These are phyloP conservation scores for Dendronephthya gigantea DNA, from an alignment of 64 coral and sea anemone genomes.

Conservation along the genomic window DNA sequence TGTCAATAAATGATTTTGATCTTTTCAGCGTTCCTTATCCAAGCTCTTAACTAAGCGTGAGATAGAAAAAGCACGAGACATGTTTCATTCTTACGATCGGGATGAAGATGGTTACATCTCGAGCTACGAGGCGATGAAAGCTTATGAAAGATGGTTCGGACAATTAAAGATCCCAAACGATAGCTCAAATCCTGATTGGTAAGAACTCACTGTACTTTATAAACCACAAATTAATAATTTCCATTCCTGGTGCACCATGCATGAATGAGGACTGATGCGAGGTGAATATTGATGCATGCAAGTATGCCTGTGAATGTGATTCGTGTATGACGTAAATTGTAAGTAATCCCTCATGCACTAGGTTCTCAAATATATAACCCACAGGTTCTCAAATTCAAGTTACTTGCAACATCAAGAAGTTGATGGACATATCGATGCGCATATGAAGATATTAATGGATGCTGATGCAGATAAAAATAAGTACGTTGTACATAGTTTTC, in stretches of 20 bases:
- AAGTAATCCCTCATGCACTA: no score
- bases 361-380: background rate
- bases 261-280: background rate
- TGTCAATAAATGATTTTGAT: background rate
- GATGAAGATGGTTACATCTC: slow-evolving; percentile 95
- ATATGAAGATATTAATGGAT: slow-evolving; percentile 78
- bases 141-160: slow-evolving; percentile 88
- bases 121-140: slow-evolving; percentile 62
- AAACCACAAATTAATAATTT: no score
- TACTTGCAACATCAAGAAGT: slow-evolving; percentile 52
- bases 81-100: slow-evolving; percentile 88
- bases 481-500: slow-evolving; percentile 15
- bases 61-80: slow-evolving; percentile 79
- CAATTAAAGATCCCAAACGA: slow-evolving; percentile 54
- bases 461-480: slow-evolving; percentile 79
- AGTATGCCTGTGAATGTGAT: no score
- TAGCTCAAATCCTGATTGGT: slow-evolving; percentile 17
- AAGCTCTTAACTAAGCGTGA: slow-evolving; percentile 68
- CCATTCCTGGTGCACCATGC: background rate
- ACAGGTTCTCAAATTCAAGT: slow-evolving; percentile 43
- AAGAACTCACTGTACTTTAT: slow-evolving; percentile 10
- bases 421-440: slow-evolving; percentile 66
- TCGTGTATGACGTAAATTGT: no score
- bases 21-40: slow-evolving; percentile 47
- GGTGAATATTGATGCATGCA: background rate